phyloP scores from a whole-genome alignment of 2,113 vertebrate species.

The Pterocles orientalis region DNA sequence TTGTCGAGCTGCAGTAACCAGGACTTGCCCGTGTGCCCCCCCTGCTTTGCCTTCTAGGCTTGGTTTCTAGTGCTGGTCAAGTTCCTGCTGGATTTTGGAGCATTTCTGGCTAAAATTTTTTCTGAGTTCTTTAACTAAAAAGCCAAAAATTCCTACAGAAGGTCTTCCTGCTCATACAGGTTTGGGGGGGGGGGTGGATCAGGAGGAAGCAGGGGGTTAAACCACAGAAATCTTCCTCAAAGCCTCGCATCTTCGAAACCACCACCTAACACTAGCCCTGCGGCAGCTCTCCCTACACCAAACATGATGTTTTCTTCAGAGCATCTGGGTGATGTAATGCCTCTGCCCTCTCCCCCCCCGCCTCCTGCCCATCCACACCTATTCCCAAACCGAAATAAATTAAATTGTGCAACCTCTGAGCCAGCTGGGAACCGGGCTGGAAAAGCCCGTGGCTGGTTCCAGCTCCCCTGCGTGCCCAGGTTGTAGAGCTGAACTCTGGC shows the following conservation, averaged over 20 bases:
- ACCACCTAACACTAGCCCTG: accelerated
- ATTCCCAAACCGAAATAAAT: background rate
- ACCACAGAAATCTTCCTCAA: background rate
- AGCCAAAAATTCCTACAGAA: background rate
- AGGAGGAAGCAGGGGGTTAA: background rate
- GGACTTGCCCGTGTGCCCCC: background rate
- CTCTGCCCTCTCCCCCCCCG: background rate
- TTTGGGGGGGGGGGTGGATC: background rate
- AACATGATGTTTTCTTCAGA: background rate
- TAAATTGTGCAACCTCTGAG: background rate
- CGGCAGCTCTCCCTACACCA: background rate
- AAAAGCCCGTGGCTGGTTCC: background rate
- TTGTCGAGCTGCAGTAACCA: background rate
- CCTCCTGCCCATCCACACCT: background rate
- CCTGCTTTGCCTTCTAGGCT: background rate
- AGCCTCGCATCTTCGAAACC: background rate
- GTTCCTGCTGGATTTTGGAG: background rate
- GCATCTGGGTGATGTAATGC: background rate
- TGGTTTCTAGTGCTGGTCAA: background rate
- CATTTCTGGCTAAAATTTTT: background rate
- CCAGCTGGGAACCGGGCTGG: slow-evolving; percentile 12
- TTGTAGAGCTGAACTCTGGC: background rate
- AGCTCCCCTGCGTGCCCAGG: background rate
- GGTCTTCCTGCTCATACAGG: too few relatives aligned
- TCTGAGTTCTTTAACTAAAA: background rate